A percentile compares a stretch with the other conserved stretches of the same genome.
phyloP scores from a whole-genome alignment of 2,797 vertebrate species.

The Enteromius afrohamiltoni region DNA sequence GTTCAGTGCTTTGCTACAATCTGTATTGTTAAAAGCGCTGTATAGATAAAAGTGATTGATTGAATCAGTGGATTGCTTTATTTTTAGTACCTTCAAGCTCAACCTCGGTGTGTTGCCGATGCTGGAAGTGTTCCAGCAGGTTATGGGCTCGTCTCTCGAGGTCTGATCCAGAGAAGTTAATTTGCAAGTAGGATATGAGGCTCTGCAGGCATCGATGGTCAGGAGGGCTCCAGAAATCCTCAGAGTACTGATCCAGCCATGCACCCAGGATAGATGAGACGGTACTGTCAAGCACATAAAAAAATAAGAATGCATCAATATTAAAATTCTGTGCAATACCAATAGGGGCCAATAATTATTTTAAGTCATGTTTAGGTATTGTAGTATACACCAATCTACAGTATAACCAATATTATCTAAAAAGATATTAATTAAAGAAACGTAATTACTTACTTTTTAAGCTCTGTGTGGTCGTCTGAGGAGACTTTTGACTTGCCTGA shows the following conservation, averaged over 20 bases:
- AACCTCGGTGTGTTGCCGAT: slow-evolving; percentile 70
- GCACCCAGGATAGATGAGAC: slow-evolving; percentile 89
- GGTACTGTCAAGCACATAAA: slow-evolving; percentile 70
- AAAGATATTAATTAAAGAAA: neutral
- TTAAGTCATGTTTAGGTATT: neutral
- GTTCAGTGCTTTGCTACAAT: too few relatives aligned
- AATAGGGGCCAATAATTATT: neutral
- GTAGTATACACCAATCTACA: neutral
- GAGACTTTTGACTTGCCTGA: slow-evolving; percentile 76
- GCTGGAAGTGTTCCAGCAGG: slow-evolving; percentile 85
- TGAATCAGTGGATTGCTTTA: neutral
- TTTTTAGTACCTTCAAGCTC: slow-evolving; percentile 73
- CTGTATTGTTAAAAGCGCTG: too few relatives aligned
- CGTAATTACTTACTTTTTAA: slow-evolving; percentile 80
- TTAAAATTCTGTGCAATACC: neutral
- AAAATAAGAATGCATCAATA: neutral
- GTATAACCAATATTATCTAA: neutral
- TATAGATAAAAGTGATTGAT: too few relatives aligned
- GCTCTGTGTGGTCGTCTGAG: slow-evolving; percentile 79
- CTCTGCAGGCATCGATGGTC: slow-evolving; percentile 84
- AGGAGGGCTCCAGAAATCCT: slow-evolving; percentile 85
- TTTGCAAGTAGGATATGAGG: slow-evolving; percentile 83
- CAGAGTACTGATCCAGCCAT: slow-evolving; percentile 89
- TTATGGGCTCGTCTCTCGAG: slow-evolving; percentile 85
- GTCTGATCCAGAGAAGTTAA: slow-evolving; percentile 86